Conservation (phyloP, 1,140 invertebrate genomes). For the Ostrea edulis region DNA sequence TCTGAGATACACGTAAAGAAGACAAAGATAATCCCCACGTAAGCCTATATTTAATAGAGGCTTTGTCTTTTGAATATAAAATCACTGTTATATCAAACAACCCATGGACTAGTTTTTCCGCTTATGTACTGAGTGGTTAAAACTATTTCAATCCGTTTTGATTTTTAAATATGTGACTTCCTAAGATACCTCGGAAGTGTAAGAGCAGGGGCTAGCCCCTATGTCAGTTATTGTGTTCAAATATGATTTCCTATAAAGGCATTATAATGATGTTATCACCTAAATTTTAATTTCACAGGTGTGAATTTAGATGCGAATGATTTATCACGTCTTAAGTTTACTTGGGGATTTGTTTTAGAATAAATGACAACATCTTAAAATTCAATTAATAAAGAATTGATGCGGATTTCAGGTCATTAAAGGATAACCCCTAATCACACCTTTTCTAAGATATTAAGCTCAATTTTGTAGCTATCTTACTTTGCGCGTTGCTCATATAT, state of each 20-base stretch:
- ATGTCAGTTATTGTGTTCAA: background rate
- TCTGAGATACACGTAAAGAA: background rate
- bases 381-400: slow-evolving; percentile 36
- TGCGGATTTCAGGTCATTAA: slow-evolving; percentile 24
- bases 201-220: background rate
- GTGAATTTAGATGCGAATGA: slow-evolving; percentile 28
- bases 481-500: slow-evolving; percentile 31
- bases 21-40: background rate
- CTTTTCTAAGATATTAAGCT: slow-evolving; percentile 22
- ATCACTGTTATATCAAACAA: background rate
- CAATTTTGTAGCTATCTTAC: slow-evolving; percentile 32
- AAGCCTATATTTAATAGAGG: background rate
- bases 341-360: slow-evolving; percentile 24
- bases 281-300: slow-evolving; percentile 38
- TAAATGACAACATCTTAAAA: slow-evolving; percentile 38
- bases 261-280: slow-evolving; percentile 30
- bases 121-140: background rate
- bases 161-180: background rate
- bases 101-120: background rate
- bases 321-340: slow-evolving; percentile 13
- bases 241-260: background rate
- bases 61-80: background rate
- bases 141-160: background rate
- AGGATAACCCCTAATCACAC: slow-evolving; percentile 24
- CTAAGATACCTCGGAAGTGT: background rate